Evolutionary conservation across 2,113 vertebrate species (phyloP), one percentile per base, ranked within the genome.

Genomic region (Nycticryphes semicollaris): DNA sequence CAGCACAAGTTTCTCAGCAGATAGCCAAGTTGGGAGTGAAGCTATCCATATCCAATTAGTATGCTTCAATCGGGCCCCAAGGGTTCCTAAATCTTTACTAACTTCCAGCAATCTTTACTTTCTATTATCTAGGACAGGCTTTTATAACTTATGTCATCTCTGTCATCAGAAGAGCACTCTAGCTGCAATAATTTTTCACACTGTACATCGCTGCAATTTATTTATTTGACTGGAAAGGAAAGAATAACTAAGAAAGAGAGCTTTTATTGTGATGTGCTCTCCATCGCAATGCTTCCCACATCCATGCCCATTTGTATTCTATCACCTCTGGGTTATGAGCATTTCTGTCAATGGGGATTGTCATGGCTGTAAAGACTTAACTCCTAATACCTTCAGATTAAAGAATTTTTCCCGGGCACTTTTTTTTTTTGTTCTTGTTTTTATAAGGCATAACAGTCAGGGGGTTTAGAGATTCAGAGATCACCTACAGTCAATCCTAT

Each of bases 151-250:
- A 86, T 47, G 72, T 68, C 89, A 75, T 91, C 45, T 90, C 69
- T 62, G 41, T 80, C 81, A 91, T 91, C 80, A 83, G 77, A 91
- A 72, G 72, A 95, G 76, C 77, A 89, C 87, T 97, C 94, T 92
- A 79, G 67, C 50, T 69, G 73, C 81, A 95, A 62, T 94, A 92
- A 90, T 93, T 90, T 93, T 93, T 96, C 86, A 87, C 83, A 89
- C 41, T 92, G 76, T 82, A 91, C 69, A 82, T 92, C 90, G 89
- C 31, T 82, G 75, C 54, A 84, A 78, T 94, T 92, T 94, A 94
- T 93, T 94, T 93, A 94, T 95, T 95, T 88, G 73, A 89, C 91
- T 89, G 84, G 77, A 96, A 95, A 91, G 64, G 77, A 93, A 84
- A 84, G 68, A 45, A 70, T 84, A 92, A 89, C 86, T 68, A 66